Percentiles rank a stretch among this genome's conserved stretches.
These are phyloP conservation scores for Oedothorax gibbosus DNA, from an alignment of 1,140 invertebrate species.

Conservation along the genomic window DNA sequence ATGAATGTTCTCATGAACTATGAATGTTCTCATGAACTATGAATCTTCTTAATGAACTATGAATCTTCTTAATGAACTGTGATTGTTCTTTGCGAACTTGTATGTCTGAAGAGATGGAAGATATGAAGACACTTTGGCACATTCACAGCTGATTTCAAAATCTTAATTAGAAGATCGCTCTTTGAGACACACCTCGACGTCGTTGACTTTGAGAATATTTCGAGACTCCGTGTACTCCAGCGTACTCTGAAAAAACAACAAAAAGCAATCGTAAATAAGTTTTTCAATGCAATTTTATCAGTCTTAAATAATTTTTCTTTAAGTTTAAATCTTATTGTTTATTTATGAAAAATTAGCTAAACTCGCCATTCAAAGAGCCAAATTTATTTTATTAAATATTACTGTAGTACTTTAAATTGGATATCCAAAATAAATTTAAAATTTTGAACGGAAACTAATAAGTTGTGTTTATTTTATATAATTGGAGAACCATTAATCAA, in stretches of 20 bases:
- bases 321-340: not conserved
- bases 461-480: no score
- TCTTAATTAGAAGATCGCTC: not conserved
- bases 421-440: no score
- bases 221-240: conserved; percentile 1
- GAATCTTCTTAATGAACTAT: no score
- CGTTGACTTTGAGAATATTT: conserved; percentile 22
- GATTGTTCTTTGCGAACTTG: no score
- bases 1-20: no score
- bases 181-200: conserved; percentile 10
- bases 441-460: no score
- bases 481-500: no score
- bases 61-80: no score
- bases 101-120: no score
- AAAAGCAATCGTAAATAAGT: not conserved
- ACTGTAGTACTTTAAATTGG: not conserved
- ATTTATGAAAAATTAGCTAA: not conserved
- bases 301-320: not conserved
- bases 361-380: no score
- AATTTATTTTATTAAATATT: no score
- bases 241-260: not conserved
- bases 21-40: no score
- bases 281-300: not conserved
- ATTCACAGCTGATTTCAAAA: not conserved
- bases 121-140: not conserved